Evolutionary conservation across 2,888 invertebrate species (phyloP), one percentile per base, ranked within the genome.

Genomic region (Rambutsinella grinnellia): DNA sequence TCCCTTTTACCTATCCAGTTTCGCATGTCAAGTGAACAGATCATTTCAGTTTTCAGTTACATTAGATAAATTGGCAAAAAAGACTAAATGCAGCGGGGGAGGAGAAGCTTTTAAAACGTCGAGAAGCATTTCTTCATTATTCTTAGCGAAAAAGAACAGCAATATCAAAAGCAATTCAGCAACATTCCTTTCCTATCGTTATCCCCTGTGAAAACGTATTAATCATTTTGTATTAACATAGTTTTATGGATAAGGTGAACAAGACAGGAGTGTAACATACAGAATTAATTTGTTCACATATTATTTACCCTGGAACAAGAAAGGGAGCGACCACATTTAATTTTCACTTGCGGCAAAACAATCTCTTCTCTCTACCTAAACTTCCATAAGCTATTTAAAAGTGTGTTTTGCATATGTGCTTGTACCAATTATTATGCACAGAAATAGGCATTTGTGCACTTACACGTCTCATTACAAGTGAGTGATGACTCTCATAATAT

Each of bases 401-500:
- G 36, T 36, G 13, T 13, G 36, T 36, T 36, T 36, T 36, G 36
- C 36, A 36, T 36, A 36, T 36, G 36, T 36, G 36, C 36, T 36
- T 36, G 13, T 36, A 36, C 5, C 6, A 5, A 36, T 36, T 36
- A 5, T 36, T 36, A 8, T 36, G 13, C 13, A 36, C 5, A 36
- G 36, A 13, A 36, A 36, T 36, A 36, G 36, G 36, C 13, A 36
- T 36, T 36, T 47, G 53, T 58, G 60, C 44, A 57, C 21, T 51
- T 71, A 46, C 65, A 65, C 19, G 51, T 58, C 72, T 58, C 58
- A 66, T 65, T 72, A 51, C 53, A 60, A 26, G 58, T 72, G 72
- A 72, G 58, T 72, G 72, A 72, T 72, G 65, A 72, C 60, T 65
- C 53, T 49, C 56, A 46, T 63, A 63, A 53, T 17, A 44, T 28